These are phyloP conservation scores for Dicyrtoma fusca DNA, from an alignment of 2,888 invertebrate species.

Conservation along the genomic window DNA sequence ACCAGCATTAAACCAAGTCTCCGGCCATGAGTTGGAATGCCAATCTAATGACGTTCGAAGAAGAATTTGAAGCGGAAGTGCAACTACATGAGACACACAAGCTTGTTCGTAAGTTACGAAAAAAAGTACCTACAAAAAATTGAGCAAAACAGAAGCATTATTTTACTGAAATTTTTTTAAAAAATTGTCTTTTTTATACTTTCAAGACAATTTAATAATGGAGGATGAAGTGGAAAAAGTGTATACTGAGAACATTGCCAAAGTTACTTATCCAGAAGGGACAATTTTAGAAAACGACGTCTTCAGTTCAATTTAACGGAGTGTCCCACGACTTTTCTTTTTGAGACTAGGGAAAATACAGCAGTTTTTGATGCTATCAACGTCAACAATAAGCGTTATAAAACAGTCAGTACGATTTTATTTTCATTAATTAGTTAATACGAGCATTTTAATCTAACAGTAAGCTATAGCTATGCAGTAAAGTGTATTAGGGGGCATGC, in stretches of 20 bases:
- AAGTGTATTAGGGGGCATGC: too few relatives aligned
- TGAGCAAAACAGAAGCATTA: too few relatives aligned
- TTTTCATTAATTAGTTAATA: too few relatives aligned
- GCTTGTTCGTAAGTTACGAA: conserved; percentile 30
- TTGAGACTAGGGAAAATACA: conserved; percentile 45
- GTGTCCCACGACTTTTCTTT: conserved; percentile 44
- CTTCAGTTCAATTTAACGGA: conserved; percentile 46
- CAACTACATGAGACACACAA: conserved; percentile 25
- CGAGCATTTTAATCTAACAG: too few relatives aligned
- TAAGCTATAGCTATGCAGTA: too few relatives aligned
- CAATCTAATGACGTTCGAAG: conserved; percentile 52
- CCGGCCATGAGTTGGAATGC: conserved; percentile 51
- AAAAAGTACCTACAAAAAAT: too few relatives aligned
- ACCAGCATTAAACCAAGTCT: conserved; percentile 31
- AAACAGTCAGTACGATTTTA: too few relatives aligned
- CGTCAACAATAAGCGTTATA: conserved; percentile 48
- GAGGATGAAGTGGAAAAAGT: conserved; percentile 45
- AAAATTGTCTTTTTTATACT: too few relatives aligned
- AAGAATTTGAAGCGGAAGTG: conserved; percentile 40
- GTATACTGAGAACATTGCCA: conserved; percentile 41
- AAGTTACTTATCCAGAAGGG: conserved; percentile 49
- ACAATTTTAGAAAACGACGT: conserved; percentile 42
- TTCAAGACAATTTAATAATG: conserved; percentile 43
- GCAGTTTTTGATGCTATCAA: conserved; percentile 25
- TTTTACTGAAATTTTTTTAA: too few relatives aligned